phyloP scores from a whole-genome alignment of 2,113 vertebrate species.

The human region DNA sequence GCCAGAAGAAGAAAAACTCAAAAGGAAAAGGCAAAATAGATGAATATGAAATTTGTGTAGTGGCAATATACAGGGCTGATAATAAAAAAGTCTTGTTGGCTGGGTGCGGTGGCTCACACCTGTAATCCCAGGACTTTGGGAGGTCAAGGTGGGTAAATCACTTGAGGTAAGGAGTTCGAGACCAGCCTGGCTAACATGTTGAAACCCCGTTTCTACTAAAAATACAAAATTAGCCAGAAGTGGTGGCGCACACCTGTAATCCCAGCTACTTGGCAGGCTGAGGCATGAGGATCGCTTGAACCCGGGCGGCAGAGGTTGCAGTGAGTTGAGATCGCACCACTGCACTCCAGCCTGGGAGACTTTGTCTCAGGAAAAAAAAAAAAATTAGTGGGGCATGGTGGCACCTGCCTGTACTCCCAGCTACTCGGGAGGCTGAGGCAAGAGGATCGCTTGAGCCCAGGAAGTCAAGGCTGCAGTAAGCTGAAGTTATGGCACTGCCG shows the following conservation, averaged over 20 bases:
- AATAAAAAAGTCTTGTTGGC: neutral
- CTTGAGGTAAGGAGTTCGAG: neutral
- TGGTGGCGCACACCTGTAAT: neutral
- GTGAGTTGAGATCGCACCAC: neutral
- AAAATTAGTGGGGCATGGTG: neutral
- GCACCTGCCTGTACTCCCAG: neutral
- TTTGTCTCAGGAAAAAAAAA: neutral
- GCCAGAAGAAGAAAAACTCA: neutral
- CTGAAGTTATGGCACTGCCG: too few relatives aligned
- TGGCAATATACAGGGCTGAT: neutral
- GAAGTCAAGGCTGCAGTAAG: neutral
- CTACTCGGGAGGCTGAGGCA: neutral
- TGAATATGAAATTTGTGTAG: neutral
- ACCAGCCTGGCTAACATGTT: neutral
- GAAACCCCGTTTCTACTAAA: neutral
- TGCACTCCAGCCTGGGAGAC: neutral
- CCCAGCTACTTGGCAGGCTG: neutral
- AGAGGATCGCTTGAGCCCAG: neutral
- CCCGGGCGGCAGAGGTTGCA: neutral
- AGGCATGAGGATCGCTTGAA: neutral
- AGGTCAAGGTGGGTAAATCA: neutral
- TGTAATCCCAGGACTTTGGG: neutral
- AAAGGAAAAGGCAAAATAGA: neutral
- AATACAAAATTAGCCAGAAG: neutral
- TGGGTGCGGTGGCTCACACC: neutral